A percentile compares a stretch with the other conserved stretches of the same genome.
Conservation (phyloP, 2,797 vertebrate species). For the Macrochelys suwanniensis region DNA sequence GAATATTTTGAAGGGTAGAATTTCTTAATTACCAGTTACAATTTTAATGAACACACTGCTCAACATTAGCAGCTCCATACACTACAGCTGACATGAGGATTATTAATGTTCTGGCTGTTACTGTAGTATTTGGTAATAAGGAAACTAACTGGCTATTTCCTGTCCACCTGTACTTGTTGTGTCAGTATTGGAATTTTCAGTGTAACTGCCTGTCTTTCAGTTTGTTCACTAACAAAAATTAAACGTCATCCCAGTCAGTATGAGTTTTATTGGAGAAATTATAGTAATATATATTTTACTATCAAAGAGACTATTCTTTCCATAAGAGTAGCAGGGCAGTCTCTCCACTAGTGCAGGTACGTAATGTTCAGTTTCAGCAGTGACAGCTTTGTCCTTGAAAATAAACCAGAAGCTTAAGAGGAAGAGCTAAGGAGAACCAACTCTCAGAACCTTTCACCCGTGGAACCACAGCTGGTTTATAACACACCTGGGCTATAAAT, state of each 20-base stretch:
- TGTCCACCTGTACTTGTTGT: not conserved
- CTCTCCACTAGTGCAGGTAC: not conserved
- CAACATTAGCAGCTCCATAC: not conserved
- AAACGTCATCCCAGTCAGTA: not conserved
- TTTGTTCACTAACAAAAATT: not conserved
- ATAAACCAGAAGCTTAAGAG: not conserved
- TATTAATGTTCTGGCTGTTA: not conserved
- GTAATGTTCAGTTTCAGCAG: not conserved
- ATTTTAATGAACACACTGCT: not conserved
- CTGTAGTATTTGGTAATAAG: not conserved
- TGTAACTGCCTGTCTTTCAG: not conserved
- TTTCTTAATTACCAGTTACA: not conserved
- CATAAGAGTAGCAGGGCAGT: not conserved
- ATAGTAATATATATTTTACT: not conserved
- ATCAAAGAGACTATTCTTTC: not conserved
- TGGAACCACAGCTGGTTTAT: not conserved
- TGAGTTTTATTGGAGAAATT: not conserved
- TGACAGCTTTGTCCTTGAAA: not conserved
- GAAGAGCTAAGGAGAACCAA: not conserved
- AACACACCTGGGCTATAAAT: not conserved
- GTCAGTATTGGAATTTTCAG: not conserved
- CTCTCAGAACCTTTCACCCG: not conserved
- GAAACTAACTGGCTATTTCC: not conserved
- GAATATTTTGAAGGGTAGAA: not conserved
- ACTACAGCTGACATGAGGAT: not conserved